Evolutionary conservation across 2,888 invertebrate genomes (phyloP), one percentile per base, ranked within the genome.

Genomic region (Slavum lentiscoides): DNA sequence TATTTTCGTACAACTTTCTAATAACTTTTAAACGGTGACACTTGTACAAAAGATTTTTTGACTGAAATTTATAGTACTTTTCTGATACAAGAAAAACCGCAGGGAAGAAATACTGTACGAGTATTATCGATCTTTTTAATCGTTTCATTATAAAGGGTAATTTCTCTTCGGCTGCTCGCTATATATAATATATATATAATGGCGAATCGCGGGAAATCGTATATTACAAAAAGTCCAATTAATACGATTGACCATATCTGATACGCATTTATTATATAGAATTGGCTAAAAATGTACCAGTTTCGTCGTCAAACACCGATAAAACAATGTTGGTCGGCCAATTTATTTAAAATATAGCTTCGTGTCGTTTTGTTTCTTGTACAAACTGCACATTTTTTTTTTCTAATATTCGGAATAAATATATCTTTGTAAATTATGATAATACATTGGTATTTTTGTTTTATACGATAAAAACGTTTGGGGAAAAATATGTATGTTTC

Each of bases 21-120:
- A 21, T 66, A 66, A n/a, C 19, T 67, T 67, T 21, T 39, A 68
- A 49, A 67, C n/a, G 13, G n/a, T 21, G 21, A 67, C 21, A 67
- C n/a, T 67, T 21, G 21, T 21, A 43, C 66, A 67, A 67, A 43
- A 43, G 21, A 67, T 66, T 43, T 67, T 21, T 55, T 55, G 19
- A 55, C 55, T 19, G 55, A 19, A 55, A 55, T 55, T 55, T 55
- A 55, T 19, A 55, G 7, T 59, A n/a, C 6, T 67, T 43, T 43
- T 15, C 8, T 21, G 15, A 43, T 67, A 67, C 15, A 21, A 67
- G 39, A 21, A 43, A 43, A 43, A 67, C 1, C 15, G 21, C 21
- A 1, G 0, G 37, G 37, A 64, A 39, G 66, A 13, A 49, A 49
- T 49, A 49, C 49, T 49, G 49, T 11, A 49, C 49, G 49, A 49